Base-by-base conservation (phyloP, 1,140 invertebrate genomes). In the Vanessa tameamea region DNA sequence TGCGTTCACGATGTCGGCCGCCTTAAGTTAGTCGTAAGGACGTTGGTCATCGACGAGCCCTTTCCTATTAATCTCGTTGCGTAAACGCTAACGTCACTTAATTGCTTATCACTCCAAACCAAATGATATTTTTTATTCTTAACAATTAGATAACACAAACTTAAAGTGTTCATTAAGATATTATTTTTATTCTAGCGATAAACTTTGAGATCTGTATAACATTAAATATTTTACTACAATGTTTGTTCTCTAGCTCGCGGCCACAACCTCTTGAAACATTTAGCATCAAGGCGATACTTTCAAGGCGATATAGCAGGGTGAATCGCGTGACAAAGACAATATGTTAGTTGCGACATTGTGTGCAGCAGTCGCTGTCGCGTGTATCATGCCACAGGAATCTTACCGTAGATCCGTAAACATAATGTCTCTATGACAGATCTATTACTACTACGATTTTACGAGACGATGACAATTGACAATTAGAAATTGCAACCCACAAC, bases 291-390 rank as follows among this genome's bases (percentile, higher is more conserved):
- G 50, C 63, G 43, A 65, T 50, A 53, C 70, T 65, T 72, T 55
- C 50, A 72, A 72, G 53, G 70, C 65, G n/a, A 59, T 37, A n/a
- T 37, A 37, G 23, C 47, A 63, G 55, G 59, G 61, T 64, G 47
- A 75, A 72, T 86, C 77, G 85, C 85, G 82, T 86, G 84, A 84
- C 81, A 81, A 79, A 81, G 72, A 70, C 78, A 78, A 83, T 76
- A 72, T 79, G 76, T 57, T 73, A 76, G 75, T 87, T 84, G 83
- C 83, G 70, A 80, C 84, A 87, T 74, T 81, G 64, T 75, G 69
- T 64, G 70, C 73, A 72, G 66, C 72, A 76, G 71, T 76, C 57
- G 69, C 72, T 37, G 48, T 84, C 77, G 83, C 84, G 82, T 87
- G 86, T 75, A 76, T 79, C 85, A 82, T 77, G 83, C 72, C 68